Conservation (phyloP, 2,113 vertebrate genomes). For the Rousettus leschenaultii region DNA sequence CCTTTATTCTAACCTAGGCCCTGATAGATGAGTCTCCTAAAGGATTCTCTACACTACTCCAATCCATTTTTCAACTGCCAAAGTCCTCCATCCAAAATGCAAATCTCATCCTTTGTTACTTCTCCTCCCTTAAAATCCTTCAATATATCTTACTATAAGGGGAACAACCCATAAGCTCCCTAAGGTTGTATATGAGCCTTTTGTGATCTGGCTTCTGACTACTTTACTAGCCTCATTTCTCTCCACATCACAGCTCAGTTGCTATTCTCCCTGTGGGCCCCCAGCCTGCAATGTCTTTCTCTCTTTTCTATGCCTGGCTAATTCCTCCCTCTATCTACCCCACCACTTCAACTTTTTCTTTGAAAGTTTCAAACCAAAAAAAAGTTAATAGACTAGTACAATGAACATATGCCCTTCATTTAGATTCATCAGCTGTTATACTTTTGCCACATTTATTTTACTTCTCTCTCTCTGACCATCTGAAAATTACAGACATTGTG, state of each 20-base stretch:
- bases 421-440: neutral
- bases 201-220: neutral
- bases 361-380: neutral
- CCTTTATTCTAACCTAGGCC: neutral
- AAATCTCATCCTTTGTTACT: neutral
- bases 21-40: neutral
- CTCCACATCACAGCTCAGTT: neutral
- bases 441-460: neutral
- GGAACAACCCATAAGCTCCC: neutral
- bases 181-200: neutral
- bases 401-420: neutral
- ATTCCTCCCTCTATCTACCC: neutral
- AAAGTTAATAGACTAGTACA: neutral
- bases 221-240: neutral
- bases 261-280: neutral
- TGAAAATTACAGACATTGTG: neutral
- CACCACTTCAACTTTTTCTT: neutral
- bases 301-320: neutral
- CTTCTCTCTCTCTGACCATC: neutral
- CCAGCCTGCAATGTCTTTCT: neutral
- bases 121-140: neutral
- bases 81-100: neutral
- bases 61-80: neutral
- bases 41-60: neutral
- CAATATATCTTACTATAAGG: too few species aligned